phyloP scores from a whole-genome alignment of 1,140 invertebrate species.

The Drosophila pallidifrons region DNA sequence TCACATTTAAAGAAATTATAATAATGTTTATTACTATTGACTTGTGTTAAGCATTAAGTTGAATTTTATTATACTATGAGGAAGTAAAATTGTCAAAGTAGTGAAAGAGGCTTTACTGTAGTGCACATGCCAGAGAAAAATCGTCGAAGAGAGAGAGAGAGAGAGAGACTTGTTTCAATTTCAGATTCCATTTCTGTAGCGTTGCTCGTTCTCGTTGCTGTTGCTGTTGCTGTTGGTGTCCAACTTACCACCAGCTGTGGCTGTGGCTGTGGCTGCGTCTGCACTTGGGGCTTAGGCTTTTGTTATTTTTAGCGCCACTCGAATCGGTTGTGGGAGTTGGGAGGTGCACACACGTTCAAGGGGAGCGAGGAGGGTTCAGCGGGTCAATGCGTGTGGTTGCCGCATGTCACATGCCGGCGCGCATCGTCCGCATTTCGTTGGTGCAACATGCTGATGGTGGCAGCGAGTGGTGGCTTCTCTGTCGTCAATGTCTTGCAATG shows the following conservation, averaged over 20 bases:
- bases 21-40: too few relatives aligned
- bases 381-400: slow-evolving; percentile 45
- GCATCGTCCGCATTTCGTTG: slow-evolving; percentile 36
- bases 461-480: slow-evolving; percentile 11
- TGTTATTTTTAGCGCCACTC: slow-evolving; percentile 58
- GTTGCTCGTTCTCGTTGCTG: neutral
- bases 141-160: neutral
- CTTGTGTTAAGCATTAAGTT: too few relatives aligned
- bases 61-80: too few relatives aligned
- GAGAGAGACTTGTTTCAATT: slow-evolving; percentile 30
- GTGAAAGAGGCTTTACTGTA: slow-evolving; percentile 21
- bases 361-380: neutral
- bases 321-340: slow-evolving; percentile 27
- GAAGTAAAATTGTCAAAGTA: too few relatives aligned
- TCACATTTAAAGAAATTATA: too few relatives aligned
- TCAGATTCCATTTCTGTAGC: slow-evolving; percentile 34
- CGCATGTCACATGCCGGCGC: slow-evolving; percentile 53
- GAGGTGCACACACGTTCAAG: neutral
- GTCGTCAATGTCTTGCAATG: slow-evolving; percentile 50
- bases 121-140: neutral
- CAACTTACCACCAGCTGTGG: slow-evolving; percentile 44
- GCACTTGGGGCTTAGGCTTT: slow-evolving; percentile 52
- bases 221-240: slow-evolving; percentile 6
- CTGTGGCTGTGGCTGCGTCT: slow-evolving; percentile 31
- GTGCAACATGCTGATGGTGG: slow-evolving; percentile 12